These are phyloP conservation scores for Cetonia aurata DNA, from an alignment of 2,888 invertebrate genomes.

Conservation along the genomic window DNA sequence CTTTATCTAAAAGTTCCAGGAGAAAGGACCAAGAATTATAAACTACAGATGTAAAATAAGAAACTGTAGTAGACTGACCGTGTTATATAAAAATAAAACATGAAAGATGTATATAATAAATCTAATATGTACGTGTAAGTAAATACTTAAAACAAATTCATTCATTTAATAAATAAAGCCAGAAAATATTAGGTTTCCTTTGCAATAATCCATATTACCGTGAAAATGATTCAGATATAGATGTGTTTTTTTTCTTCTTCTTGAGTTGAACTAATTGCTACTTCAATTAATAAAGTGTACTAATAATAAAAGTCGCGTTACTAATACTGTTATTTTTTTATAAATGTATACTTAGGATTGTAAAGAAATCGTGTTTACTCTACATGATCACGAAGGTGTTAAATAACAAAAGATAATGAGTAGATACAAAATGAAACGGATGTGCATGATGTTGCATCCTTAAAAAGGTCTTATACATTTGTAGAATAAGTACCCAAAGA, in stretches of 20 bases:
- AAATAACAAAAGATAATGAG: conserved; percentile 13
- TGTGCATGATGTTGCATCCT: conserved; percentile 24
- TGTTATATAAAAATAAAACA: conserved; percentile 27
- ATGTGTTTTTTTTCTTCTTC: neutral
- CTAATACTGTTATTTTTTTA: conserved; percentile 37
- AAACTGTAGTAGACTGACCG: conserved; percentile 39
- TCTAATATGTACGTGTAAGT: conserved; percentile 2
- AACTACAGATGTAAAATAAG: conserved; percentile 19
- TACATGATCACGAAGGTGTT: conserved; percentile 12
- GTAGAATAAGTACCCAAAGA: conserved; percentile 11
- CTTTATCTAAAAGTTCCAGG: conserved; percentile 2
- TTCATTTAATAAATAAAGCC: too few relatives aligned
- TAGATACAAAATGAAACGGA: conserved; percentile 23
- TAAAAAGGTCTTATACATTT: conserved; percentile 20
- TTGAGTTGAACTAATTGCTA: conserved; percentile 13
- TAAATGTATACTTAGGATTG: conserved; percentile 32
- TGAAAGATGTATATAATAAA: conserved; percentile 15
- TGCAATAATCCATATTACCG: too few relatives aligned
- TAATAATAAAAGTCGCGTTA: conserved; percentile 32
- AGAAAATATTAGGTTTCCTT: too few relatives aligned
- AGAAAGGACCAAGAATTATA: conserved; percentile 29
- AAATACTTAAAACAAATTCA: neutral
- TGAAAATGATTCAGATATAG: neutral
- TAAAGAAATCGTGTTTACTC: conserved; percentile 9
- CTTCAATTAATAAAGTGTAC: conserved; percentile 10